Base-by-base conservation (phyloP, 2,888 invertebrate species). In the Heliconius ethilla region DNA sequence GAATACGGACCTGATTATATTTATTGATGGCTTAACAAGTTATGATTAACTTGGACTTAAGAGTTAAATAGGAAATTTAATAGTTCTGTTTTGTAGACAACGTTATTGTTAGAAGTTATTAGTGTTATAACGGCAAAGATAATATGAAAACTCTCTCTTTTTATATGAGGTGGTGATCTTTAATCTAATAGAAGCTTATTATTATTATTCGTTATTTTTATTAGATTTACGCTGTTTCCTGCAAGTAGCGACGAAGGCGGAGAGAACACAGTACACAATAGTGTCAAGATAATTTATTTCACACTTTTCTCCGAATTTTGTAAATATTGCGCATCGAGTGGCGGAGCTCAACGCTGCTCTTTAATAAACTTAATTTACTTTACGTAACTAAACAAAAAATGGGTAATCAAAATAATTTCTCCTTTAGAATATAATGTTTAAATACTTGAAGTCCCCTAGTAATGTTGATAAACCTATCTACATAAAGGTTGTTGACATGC, bases 401-500 rank as follows among this genome's bases (percentile, higher is more conserved):
- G 18, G 9, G 22, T 0, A 55, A 55, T 55, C 1, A 55, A 0
- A n/a, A 25, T 25, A 62, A 1, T 25, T 62, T n/a, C 11, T 25
- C 10, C 13, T 11, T 62, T 25, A 62, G 13, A n/a, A 62, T 62
- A 62, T 25, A 62, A 22, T 66, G 22, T n/a, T 33, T 33, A 33
- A 33, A 67, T 27, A 33, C 40, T 66, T 66, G 29, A 33, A 75
- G 9, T 27, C n/a, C 33, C 51, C 9, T n/a, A 67, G 62, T 67
- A 67, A 74, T 22, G 65, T 65, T 37, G 63, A 72, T 79, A 79
- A 75, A 75, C 67, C 67, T 75, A 79, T 78, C 74, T 78, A 79
- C 59, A 79, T 67, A 67, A 62, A 70, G 77, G 74, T 80, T 79
- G 74, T 79, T 80, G 77, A 77, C 79, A 79, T 37, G 75, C 77